These are phyloP conservation scores for Catostomus latipinnis DNA, from an alignment of 2,797 vertebrate genomes.

Conservation along the genomic window DNA sequence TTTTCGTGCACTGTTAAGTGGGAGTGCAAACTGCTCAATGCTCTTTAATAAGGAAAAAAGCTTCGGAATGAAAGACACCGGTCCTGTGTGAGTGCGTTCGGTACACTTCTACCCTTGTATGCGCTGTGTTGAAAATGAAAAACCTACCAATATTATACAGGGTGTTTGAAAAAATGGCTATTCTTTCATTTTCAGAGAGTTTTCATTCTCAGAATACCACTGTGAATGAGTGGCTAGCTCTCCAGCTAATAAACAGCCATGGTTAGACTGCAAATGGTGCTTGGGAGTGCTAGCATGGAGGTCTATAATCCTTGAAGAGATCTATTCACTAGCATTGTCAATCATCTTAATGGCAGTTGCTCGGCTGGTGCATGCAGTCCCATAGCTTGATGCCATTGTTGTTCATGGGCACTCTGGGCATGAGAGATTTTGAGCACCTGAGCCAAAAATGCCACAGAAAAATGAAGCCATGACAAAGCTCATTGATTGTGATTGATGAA, in stretches of 20 bases:
- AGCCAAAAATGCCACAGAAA: not conserved
- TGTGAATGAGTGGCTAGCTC: not conserved
- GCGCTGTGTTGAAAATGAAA: not conserved
- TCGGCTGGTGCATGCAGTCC: too few relatives aligned
- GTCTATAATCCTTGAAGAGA: too few relatives aligned
- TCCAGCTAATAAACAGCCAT: not conserved
- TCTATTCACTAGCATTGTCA: too few relatives aligned
- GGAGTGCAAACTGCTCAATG: not conserved
- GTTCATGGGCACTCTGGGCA: too few relatives aligned
- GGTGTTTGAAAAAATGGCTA: not conserved
- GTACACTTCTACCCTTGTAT: not conserved
- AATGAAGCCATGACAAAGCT: too few relatives aligned
- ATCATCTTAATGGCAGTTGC: too few relatives aligned
- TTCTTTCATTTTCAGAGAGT: not conserved
- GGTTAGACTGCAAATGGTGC: not conserved
- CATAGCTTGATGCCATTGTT: too few relatives aligned
- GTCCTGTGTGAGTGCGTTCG: not conserved
- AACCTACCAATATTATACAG: not conserved
- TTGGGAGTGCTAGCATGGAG: too few relatives aligned
- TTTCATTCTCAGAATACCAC: slow-evolving; percentile 1
- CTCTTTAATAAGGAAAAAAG: not conserved
- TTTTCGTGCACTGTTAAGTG: not conserved
- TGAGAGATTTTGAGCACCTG: too few relatives aligned
- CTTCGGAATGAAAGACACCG: not conserved
- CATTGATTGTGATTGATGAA: too few relatives aligned